Conservation (phyloP, 2,888 invertebrate genomes). For the Pseudanteris insignis region DNA sequence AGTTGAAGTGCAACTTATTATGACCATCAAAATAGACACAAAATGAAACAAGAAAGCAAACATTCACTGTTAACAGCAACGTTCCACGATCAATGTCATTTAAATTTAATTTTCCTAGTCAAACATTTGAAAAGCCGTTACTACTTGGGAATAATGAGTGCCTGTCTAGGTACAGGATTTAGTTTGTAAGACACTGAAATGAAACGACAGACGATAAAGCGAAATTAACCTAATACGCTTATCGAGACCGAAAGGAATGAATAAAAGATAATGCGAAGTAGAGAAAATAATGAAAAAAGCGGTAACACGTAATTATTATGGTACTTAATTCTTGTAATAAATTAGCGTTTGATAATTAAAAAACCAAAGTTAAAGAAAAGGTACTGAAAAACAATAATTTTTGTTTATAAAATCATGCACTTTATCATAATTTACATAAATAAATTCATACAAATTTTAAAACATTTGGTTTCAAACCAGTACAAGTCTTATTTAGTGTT, state of each 20-base stretch:
- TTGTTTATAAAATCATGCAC: too few species aligned
- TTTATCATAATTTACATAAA: too few species aligned
- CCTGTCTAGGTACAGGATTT: conserved; percentile 44
- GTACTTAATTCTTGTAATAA: background rate
- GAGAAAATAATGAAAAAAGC: too few species aligned
- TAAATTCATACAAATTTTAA: too few species aligned
- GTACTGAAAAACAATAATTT: too few species aligned
- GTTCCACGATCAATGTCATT: conserved; percentile 39
- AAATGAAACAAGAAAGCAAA: conserved; percentile 18
- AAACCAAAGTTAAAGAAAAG: too few species aligned
- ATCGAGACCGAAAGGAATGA: conserved; percentile 37
- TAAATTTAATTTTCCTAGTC: conserved; percentile 46
- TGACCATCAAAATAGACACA: conserved; percentile 11
- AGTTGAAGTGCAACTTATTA: too few species aligned
- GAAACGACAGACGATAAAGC: conserved; percentile 42
- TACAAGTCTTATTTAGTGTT: too few species aligned
- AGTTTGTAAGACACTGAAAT: conserved; percentile 45
- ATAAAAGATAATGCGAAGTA: conserved; percentile 40
- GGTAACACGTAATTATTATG: too few species aligned
- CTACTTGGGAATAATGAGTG: conserved; percentile 43
- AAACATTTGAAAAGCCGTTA: conserved; percentile 43
- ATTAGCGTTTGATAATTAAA: conserved; percentile 1
- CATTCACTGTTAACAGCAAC: conserved; percentile 9
- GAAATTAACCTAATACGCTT: conserved; percentile 44
- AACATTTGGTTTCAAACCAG: too few species aligned